These are phyloP conservation scores for Nomada fucata DNA, from an alignment of 2,888 invertebrate species.

Conservation along the genomic window DNA sequence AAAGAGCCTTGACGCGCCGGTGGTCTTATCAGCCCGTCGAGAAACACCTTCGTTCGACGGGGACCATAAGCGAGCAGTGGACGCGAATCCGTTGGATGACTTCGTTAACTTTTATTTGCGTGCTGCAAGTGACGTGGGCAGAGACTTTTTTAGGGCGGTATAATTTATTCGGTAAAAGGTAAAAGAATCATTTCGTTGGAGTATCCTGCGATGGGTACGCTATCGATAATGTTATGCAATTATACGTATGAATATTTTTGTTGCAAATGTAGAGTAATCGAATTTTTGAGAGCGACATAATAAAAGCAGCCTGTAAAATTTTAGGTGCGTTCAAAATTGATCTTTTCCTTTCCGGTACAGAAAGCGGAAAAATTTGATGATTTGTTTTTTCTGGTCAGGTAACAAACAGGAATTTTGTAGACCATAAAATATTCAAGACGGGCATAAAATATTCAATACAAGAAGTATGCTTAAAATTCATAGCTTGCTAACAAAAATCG, in stretches of 20 bases:
- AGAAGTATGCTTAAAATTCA: background rate
- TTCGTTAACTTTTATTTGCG: slow-evolving; percentile 2
- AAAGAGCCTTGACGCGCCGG: slow-evolving; percentile 72
- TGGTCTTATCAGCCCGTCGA: slow-evolving; percentile 77
- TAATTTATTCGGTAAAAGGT: no score
- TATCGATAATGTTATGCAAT: no score
- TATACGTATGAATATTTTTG: no score
- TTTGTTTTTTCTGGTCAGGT: background rate
- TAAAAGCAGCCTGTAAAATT: no score
- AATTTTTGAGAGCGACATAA: no score
- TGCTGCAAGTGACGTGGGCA: background rate
- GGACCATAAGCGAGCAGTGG: slow-evolving; percentile 2
- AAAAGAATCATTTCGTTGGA: no score
- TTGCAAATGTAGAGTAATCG: no score
- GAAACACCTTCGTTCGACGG: slow-evolving; percentile 49
- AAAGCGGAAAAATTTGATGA: background rate
- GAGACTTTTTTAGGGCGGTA: no score
- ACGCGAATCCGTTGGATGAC: slow-evolving; percentile 15
- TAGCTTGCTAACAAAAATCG: background rate
- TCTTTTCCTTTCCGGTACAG: background rate
- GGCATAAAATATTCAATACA: background rate
- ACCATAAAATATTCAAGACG: background rate
- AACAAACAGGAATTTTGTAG: background rate
- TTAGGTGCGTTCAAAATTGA: no score
- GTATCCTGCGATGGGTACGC: no score